phyloP scores from a whole-genome alignment of 2,888 invertebrate genomes.

The Polydrusus tereticollis region DNA sequence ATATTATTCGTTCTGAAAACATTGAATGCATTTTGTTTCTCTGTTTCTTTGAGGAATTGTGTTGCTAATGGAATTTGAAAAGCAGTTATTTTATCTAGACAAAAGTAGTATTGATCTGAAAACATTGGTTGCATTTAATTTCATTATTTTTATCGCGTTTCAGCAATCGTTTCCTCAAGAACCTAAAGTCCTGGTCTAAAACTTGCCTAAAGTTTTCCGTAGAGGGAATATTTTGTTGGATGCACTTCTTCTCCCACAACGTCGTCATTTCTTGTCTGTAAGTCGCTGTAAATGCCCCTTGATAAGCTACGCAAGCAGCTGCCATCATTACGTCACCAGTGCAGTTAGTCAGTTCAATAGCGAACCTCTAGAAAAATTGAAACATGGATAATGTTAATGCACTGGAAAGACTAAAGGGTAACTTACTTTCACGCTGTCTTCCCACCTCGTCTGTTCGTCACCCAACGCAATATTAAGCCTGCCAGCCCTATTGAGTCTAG shows the following conservation, averaged over 20 bases:
- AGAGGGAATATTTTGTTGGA: constrained; percentile 77
- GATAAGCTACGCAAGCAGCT: constrained; percentile 89
- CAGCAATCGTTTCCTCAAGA: too few relatives aligned
- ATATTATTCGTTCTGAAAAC: too few relatives aligned
- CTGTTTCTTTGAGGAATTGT: too few relatives aligned
- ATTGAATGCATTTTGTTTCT: too few relatives aligned
- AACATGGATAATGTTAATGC: too few relatives aligned
- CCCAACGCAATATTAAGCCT: constrained; percentile 87
- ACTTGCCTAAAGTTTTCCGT: constrained; percentile 75
- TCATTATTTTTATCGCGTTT: too few relatives aligned
- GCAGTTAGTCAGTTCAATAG: constrained; percentile 77
- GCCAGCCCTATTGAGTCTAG: constrained; percentile 84
- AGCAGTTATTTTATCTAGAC: too few relatives aligned
- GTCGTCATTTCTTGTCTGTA: constrained; percentile 78
- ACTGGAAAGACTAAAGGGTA: too few relatives aligned
- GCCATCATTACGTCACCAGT: constrained; percentile 90
- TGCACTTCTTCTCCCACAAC: constrained; percentile 79
- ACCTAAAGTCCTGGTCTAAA: background rate
- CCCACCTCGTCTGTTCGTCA: constrained; percentile 90
- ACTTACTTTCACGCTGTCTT: constrained; percentile 76
- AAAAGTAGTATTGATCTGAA: too few relatives aligned
- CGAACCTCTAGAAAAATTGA: constrained; percentile 70
- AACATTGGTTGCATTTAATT: too few relatives aligned
- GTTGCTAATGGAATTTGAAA: too few relatives aligned
- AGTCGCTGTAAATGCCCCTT: constrained; percentile 87